phyloP scores from a whole-genome alignment of 2,888 invertebrate genomes.

The Spodoptera littoralis region DNA sequence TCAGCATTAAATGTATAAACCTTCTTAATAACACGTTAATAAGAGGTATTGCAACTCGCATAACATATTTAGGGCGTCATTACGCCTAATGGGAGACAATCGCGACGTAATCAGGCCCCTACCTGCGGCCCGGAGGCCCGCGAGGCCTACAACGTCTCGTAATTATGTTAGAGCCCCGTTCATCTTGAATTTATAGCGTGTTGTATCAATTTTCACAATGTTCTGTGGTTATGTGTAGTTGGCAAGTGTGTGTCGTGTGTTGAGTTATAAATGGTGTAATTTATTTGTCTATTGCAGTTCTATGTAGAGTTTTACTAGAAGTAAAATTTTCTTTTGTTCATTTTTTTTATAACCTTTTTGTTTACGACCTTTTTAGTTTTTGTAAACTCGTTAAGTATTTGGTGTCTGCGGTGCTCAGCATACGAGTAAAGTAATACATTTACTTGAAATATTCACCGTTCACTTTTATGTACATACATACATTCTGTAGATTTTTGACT shows the following conservation, averaged over 20 bases:
- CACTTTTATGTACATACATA: too few relatives aligned
- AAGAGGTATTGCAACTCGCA: conserved; percentile 28
- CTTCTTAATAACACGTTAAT: conserved; percentile 32
- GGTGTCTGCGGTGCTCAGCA: too few relatives aligned
- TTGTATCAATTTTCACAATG: conserved; percentile 55
- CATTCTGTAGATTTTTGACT: too few relatives aligned
- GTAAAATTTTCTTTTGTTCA: too few relatives aligned
- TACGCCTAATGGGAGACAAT: conserved; percentile 54
- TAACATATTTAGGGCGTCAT: conserved; percentile 39
- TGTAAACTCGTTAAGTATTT: too few relatives aligned
- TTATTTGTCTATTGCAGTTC: conserved; percentile 4
- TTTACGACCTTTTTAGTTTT: too few relatives aligned
- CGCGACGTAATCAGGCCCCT: conserved; percentile 59
- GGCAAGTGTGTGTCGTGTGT: conserved; percentile 10
- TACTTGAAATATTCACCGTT: too few relatives aligned
- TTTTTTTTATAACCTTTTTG: too few relatives aligned
- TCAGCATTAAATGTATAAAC: conserved; percentile 24
- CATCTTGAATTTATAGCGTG: conserved; percentile 45
- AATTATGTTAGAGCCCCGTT: conserved; percentile 51
- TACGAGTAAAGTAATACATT: too few relatives aligned
- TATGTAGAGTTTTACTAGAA: background rate
- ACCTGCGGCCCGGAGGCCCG: conserved; percentile 47
- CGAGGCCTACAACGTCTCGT: conserved; percentile 56
- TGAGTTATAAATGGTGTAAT: conserved; percentile 21
- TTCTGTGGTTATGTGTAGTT: conserved; percentile 32